These are phyloP conservation scores for Helogale parvula DNA, from an alignment of 2,113 vertebrate species.

Conservation along the genomic window DNA sequence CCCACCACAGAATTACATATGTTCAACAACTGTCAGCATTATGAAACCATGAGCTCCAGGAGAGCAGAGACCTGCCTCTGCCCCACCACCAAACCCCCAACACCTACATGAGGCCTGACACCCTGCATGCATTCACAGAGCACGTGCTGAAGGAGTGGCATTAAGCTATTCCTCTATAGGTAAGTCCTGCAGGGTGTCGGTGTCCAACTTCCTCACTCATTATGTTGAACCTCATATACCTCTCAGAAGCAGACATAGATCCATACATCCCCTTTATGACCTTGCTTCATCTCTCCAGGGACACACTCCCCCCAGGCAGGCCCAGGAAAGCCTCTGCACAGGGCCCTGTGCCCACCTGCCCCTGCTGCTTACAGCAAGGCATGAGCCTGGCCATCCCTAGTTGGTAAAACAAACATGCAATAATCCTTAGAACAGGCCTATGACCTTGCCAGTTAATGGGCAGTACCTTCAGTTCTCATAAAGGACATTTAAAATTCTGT, in stretches of 20 bases:
- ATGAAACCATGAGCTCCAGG: not conserved
- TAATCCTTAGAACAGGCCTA: not conserved
- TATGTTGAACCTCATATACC: not conserved
- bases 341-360: not conserved
- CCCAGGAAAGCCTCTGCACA: not conserved
- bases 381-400: not conserved
- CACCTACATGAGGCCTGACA: rapidly evolving
- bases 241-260: not conserved
- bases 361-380: not conserved
- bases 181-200: not conserved
- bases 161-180: not conserved
- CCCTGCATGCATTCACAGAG: not conserved
- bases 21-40: not conserved
- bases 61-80: not conserved
- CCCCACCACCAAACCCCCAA: not conserved
- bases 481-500: not conserved
- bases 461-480: not conserved
- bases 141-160: no score
- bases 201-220: not conserved
- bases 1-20: not conserved
- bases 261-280: not conserved
- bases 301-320: not conserved
- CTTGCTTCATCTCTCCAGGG: not conserved
- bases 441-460: not conserved
- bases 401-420: not conserved